phyloP scores from a whole-genome alignment of 2,888 invertebrate genomes.

The Aphrophora alni region DNA sequence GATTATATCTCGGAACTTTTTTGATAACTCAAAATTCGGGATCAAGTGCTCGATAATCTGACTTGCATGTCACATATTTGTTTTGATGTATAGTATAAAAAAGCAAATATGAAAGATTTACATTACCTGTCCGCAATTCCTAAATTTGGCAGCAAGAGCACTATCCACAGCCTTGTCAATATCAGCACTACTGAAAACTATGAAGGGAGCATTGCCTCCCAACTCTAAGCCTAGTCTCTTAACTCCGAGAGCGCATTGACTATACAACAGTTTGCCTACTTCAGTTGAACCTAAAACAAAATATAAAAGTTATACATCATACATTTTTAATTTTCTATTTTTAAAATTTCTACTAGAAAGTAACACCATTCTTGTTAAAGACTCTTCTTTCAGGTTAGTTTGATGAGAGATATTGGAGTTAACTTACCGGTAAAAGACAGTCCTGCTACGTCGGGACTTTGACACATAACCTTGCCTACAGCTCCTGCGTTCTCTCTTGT shows the following conservation, averaged over 20 bases:
- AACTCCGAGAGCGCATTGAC: constrained; percentile 83
- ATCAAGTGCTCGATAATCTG: too few species aligned
- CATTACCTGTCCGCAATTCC: constrained; percentile 87
- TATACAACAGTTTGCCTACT: constrained; percentile 88
- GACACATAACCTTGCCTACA: constrained; percentile 87
- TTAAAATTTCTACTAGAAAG: too few species aligned
- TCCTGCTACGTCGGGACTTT: constrained; percentile 80
- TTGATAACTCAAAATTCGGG: too few species aligned
- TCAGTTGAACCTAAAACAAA: constrained; percentile 70
- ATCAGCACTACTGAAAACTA: constrained; percentile 93
- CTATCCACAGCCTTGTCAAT: constrained; percentile 84
- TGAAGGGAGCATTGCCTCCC: constrained; percentile 98
- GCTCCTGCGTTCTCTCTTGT: constrained; percentile 74
- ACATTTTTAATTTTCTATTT: too few species aligned
- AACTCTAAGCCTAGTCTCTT: constrained; percentile 93
- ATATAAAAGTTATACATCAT: too few species aligned
- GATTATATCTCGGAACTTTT: too few species aligned
- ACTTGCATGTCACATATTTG: too few species aligned
- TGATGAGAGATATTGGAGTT: background rate
- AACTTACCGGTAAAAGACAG: constrained; percentile 88
- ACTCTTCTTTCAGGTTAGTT: too few species aligned
- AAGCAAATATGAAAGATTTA: too few species aligned
- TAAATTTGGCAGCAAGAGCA: constrained; percentile 90
- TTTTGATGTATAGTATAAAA: too few species aligned
- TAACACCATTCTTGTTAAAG: too few species aligned